Evolutionary conservation across 1,140 invertebrate species (phyloP).

Genomic region (Armadillidium nasatum): DNA sequence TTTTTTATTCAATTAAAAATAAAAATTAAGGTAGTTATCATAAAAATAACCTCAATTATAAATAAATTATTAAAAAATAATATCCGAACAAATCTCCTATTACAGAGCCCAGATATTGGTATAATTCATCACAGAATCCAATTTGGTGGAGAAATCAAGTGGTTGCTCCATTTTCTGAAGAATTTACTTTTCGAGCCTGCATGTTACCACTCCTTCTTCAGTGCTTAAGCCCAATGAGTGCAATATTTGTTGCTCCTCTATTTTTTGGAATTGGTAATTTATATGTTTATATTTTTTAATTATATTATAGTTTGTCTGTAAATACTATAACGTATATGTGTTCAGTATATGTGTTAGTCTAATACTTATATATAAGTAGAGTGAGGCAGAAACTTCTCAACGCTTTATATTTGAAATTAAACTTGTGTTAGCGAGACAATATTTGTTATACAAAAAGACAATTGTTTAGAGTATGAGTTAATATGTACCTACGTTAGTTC

Average conservation of each 20-base stretch:
- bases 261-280: constrained; percentile 76
- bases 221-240: constrained; percentile 66
- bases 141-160: constrained; percentile 84
- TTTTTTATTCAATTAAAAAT: background rate
- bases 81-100: background rate
- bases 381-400: no score
- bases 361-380: no score
- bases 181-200: constrained; percentile 89
- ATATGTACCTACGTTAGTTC: no score
- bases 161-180: constrained; percentile 87
- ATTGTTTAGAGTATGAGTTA: no score
- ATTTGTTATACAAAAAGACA: no score
- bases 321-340: constrained; percentile 21
- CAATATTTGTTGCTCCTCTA: constrained; percentile 78
- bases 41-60: no score
- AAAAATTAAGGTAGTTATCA: background rate
- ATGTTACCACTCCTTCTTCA: constrained; percentile 86
- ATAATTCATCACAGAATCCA: constrained; percentile 63
- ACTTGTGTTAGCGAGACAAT: no score
- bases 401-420: no score
- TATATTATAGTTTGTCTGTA: background rate
- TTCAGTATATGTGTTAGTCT: background rate
- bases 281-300: constrained; percentile 45
- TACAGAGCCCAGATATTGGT: constrained; percentile 67
- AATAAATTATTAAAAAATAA: background rate